Base-by-base conservation (phyloP, 2,888 invertebrate genomes). In the Bombylius discolor region DNA sequence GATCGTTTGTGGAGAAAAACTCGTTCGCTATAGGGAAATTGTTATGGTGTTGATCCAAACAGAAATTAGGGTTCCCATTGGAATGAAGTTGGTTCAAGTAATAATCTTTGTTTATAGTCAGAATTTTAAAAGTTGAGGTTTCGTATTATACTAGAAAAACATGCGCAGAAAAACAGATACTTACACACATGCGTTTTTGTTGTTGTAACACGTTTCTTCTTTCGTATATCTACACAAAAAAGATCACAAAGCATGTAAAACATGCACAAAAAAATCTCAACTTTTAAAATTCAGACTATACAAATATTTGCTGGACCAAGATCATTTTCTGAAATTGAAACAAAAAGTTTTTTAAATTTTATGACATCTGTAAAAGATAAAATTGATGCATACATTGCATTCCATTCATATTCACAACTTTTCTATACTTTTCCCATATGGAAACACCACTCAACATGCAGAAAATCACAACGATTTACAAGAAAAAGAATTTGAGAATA, bases 361-460 rank as follows among this genome's bases (percentile, higher is more conserved):
- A 77, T 86, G 46, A 65, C 64, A 0, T 70, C 77, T 0, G 64
- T 83, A 49, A 72, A 76, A 42, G 69, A 73, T 12, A 71, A 76
- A 49, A 73, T 84, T 14, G 77, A 78, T 42, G 71, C 83, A 42
- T 90, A 87, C 67, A 66, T 90, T 5, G 80, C 83, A 0, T 81
- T 89, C 68, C 90, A 91, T 69, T 85, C 89, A 0, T 88, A 80
- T 65, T 82, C 85, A 0, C 88, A 90, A 66, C 74, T 83, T 49
- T 70, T n/a, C n/a, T n/a, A n/a, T 89, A 49, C 70, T 89, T 49
- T 70, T 84, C 55, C 87, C 89, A 0, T 88, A 83, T 67, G 88
- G 88, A 1, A 80, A 85, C 63, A 81, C 81, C 0, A 69, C 69
- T 0, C 71, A 74, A 1, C 79, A 80, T 57, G 68, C 77, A 1